phyloP scores from a whole-genome alignment of 2,797 vertebrate genomes.

The Phalloptychus januarius region DNA sequence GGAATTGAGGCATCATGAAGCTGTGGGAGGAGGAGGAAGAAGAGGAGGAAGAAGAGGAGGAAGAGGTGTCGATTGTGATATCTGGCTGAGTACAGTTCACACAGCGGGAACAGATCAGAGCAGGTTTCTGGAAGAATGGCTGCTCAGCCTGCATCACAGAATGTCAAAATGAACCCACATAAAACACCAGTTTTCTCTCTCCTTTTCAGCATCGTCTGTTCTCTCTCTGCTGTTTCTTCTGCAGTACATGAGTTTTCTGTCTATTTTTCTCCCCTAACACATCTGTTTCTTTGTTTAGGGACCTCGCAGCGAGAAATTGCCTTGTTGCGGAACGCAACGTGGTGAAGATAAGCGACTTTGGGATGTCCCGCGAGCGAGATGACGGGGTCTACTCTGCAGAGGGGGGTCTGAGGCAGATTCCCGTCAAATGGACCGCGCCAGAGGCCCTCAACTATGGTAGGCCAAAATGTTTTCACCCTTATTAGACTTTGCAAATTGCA shows the following conservation, averaged over 20 bases:
- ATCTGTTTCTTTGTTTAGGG: conserved; percentile 72
- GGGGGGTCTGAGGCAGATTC: conserved; percentile 91
- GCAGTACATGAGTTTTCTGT: not conserved
- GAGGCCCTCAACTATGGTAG: conserved; percentile 95
- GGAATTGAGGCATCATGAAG: conserved; percentile 15
- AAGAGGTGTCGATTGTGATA: conserved; percentile 27
- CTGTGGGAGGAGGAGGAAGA: conserved; percentile 21
- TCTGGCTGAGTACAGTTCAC: conserved; percentile 36
- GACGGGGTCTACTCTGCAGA: conserved; percentile 91
- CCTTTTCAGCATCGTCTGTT: not conserved
- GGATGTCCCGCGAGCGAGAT: conserved; percentile 94
- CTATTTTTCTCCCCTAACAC: conserved; percentile 5
- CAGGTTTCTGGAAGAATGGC: conserved; percentile 27
- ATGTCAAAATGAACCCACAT: conserved; percentile 42
- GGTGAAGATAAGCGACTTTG: conserved; percentile 98
- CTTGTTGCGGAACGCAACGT: conserved; percentile 88
- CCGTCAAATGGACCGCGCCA: conserved; percentile 96
- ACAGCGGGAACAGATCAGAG: conserved; percentile 51
- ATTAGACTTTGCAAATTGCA: not conserved
- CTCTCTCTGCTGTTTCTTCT: conserved; percentile 1
- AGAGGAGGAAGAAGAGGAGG: conserved; percentile 13
- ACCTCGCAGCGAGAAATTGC: conserved; percentile 96
- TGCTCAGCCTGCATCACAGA: conserved; percentile 36
- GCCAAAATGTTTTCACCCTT: not conserved
- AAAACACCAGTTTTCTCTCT: conserved; percentile 15